Evolutionary conservation across 2,797 vertebrate species (phyloP), one percentile per base, ranked within the genome.

Genomic region (Smutsia temminckii): DNA sequence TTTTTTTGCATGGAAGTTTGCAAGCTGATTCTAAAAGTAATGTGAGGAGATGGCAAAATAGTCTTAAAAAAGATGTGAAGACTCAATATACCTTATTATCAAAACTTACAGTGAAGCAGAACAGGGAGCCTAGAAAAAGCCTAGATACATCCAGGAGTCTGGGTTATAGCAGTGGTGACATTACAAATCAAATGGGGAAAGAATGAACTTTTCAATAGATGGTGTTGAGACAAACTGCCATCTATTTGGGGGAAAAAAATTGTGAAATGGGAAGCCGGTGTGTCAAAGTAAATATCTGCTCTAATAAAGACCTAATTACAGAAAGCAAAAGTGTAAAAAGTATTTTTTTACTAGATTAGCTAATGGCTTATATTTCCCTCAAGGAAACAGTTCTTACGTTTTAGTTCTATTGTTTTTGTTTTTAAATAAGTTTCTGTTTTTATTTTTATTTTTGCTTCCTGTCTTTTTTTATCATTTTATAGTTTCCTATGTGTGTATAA

Each of bases 21-120:
- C 32, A 87, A 40, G n/a, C 46, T 87, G 16, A 53, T 79, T 88
- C 42, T 78, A 78, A 95, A 87, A 63, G 37, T 91, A 79, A 40
- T 11, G 46, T 53, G 46, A 88, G 40, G 37, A 91, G 55, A 46
- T 74, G 66, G 40, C 20, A 84, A 53, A 68, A 84, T 79, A 79
- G 16, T 27, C 34, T 93, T 93, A 51, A 85, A 87, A 90, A 95
- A 72, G 42, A 12, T 74, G 29, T 34, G 46, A 71, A 64, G 77
- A 77, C 53, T 80, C 17, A 64, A 18, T 29, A 75, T 49, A 25
- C 8, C 4, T 5, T 79, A 11, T 4, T 59, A 42, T 71, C 16
- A 40, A 29, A 91, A 93, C 37, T 61, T 92, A 53, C 21, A n/a
- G 37, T 89, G 68, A 46, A 64, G 46, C 6, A 32, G 53, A 64